These are phyloP conservation scores for Malthinus flaveolus DNA, from an alignment of 2,888 invertebrate species.

Conservation along the genomic window DNA sequence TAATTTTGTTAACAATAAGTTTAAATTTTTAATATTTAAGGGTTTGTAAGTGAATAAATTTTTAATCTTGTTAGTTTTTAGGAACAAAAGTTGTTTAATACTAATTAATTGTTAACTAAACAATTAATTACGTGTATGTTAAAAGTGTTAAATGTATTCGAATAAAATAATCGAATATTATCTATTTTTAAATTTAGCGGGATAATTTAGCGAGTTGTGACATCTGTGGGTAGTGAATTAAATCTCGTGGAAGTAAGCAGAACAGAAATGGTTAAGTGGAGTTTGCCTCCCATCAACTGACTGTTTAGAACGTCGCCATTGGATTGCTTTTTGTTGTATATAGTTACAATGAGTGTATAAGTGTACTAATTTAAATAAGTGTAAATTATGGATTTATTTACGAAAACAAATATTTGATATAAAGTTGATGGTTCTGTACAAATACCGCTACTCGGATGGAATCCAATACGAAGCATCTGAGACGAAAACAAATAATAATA, in stretches of 20 bases:
- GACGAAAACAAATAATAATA: constrained; percentile 51
- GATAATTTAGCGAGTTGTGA: not conserved
- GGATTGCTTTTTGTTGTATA: constrained; percentile 51
- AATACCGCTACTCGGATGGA: constrained; percentile 42
- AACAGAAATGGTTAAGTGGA: constrained; percentile 51
- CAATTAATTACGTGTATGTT: too few relatives aligned
- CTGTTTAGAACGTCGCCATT: constrained; percentile 56
- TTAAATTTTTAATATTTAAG: too few relatives aligned
- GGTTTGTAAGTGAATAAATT: too few relatives aligned
- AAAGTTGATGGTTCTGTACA: constrained; percentile 29
- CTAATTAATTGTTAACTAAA: too few relatives aligned
- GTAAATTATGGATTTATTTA: constrained; percentile 31
- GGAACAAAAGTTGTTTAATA: too few relatives aligned
- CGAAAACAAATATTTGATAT: constrained; percentile 28
- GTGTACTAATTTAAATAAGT: constrained; percentile 36
- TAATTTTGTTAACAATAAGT: too few relatives aligned
- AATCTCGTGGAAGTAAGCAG: constrained; percentile 9
- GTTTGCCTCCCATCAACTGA: constrained; percentile 55
- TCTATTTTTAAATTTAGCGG: too few relatives aligned
- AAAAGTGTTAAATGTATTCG: too few relatives aligned
- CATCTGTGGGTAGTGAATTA: not conserved
- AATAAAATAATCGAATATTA: too few relatives aligned
- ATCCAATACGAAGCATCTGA: constrained; percentile 45
- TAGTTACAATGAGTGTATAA: constrained; percentile 46
- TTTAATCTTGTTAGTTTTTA: too few relatives aligned